Evolutionary conservation across 2,888 invertebrate species (phyloP), one percentile per base, ranked within the genome.

Genomic region (Junonia oenone): DNA sequence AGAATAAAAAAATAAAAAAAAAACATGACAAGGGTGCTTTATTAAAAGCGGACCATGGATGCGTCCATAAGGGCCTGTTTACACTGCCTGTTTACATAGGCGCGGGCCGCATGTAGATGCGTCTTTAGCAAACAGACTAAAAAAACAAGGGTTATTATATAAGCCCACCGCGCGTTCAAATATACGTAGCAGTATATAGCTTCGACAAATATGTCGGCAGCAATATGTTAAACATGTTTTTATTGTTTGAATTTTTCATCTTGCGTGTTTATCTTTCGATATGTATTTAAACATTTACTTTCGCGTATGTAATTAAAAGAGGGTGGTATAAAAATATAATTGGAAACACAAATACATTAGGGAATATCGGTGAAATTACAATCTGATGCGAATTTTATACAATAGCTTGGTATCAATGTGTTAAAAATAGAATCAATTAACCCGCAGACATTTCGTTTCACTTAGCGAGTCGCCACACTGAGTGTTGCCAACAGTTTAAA

Each of bases 121-220:
- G 84, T 82, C 88, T 89, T 85, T 71, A 72, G 81, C 79, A 88
- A 89, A 88, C 85, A 90, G 62, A 76, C 78, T 88, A 82, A 88
- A 90, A 89, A 90, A 90, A 89, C 87, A 89, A 82, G 87, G 90
- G 89, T 71, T 43, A 66, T 67, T 76, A 78, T 78, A 79, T 76
- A 74, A 67, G 69, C 72, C 72, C 67, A 63, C 65, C 63, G 65
- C 54, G 63, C 66, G 62, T 51, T 55, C 62, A 66, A 61, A 66
- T 67, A 73, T 64, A 72, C 54, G 46, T 64, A 60, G 53, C 64
- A 65, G 66, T 73, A 76, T 67, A 75, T 74, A 72, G 64, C 66
- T 66, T 68, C 65, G 64, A 70, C 73, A 80, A 79, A 78, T 76
- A 79, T 63, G 59, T 53, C 61, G 61, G 66, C 61, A 64, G 56